These are phyloP conservation scores for Limenitis camilla DNA, from an alignment of 2,888 invertebrate species.

Conservation along the genomic window DNA sequence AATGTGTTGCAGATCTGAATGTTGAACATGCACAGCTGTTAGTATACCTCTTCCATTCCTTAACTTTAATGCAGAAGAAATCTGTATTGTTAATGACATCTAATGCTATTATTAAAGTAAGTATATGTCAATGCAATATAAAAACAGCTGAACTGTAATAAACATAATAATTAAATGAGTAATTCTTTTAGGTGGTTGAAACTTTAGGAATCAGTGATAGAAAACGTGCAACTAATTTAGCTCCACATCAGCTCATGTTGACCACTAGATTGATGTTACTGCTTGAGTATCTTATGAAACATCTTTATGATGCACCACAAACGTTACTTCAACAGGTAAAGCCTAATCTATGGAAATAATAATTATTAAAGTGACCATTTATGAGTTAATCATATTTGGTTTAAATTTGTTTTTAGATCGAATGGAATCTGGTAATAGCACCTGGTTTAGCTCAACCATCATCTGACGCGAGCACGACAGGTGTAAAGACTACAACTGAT, in stretches of 20 bases:
- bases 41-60: constrained; percentile 93
- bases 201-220: constrained; percentile 58
- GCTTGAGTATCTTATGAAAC: constrained; percentile 95
- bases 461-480: constrained; percentile 39
- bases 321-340: constrained; percentile 87
- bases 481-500: constrained; percentile 43
- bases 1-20: constrained; percentile 82
- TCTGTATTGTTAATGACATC: constrained; percentile 89
- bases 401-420: constrained; percentile 44
- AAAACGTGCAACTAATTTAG: constrained; percentile 49
- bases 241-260: constrained; percentile 82
- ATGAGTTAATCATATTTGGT: not conserved
- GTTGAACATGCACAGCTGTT: constrained; percentile 96
- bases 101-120: constrained; percentile 76
- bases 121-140: constrained; percentile 10
- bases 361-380: not conserved
- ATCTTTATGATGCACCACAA: constrained; percentile 94
- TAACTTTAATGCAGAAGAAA: constrained; percentile 97
- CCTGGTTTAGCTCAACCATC: constrained; percentile 60
- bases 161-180: not conserved
- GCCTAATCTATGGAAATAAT: not conserved
- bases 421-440: constrained; percentile 68
- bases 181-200: constrained; percentile 53
- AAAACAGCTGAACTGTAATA: not conserved
- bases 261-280: constrained; percentile 88